Evolutionary conservation across 2,888 invertebrate species (phyloP).

Genomic region (Polylopha cassiicola): DNA sequence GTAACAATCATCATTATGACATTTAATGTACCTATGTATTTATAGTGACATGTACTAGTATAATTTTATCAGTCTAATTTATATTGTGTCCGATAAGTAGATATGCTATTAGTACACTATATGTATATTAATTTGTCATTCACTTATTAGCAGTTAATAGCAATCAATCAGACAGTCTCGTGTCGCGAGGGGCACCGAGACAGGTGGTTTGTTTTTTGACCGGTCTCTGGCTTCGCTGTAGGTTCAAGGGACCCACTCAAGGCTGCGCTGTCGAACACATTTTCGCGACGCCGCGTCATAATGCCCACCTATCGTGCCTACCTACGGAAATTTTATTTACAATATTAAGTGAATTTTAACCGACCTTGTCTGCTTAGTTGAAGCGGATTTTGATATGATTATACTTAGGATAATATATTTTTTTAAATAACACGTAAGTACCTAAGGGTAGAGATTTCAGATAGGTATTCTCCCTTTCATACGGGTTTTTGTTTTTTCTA

Average conservation of each 20-base stretch:
- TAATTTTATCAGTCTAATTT: no score
- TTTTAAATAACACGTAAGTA: no score
- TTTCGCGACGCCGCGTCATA: constrained; percentile 53
- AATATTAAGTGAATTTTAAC: constrained; percentile 1
- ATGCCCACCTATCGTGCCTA: constrained; percentile 34
- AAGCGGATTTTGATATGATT: neutral
- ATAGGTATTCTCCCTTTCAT: no score
- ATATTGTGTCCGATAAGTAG: no score
- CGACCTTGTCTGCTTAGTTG: no score
- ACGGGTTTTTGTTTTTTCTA: no score
- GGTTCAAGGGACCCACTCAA: constrained; percentile 69
- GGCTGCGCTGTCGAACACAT: constrained; percentile 59
- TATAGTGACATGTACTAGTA: no score
- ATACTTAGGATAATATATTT: no score
- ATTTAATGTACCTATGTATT: no score
- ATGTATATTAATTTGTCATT: constrained; percentile 6
- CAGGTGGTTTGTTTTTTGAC: constrained; percentile 50
- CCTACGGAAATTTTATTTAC: neutral
- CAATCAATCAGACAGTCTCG: constrained; percentile 12
- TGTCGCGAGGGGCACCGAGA: constrained; percentile 47
- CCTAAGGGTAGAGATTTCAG: no score
- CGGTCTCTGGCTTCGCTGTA: constrained; percentile 45
- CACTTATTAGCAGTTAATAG: constrained; percentile 30
- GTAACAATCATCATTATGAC: no score
- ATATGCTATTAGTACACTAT: no score